Conservation (phyloP, 2,113 vertebrate genomes). For the Eubucco bourcierii region DNA sequence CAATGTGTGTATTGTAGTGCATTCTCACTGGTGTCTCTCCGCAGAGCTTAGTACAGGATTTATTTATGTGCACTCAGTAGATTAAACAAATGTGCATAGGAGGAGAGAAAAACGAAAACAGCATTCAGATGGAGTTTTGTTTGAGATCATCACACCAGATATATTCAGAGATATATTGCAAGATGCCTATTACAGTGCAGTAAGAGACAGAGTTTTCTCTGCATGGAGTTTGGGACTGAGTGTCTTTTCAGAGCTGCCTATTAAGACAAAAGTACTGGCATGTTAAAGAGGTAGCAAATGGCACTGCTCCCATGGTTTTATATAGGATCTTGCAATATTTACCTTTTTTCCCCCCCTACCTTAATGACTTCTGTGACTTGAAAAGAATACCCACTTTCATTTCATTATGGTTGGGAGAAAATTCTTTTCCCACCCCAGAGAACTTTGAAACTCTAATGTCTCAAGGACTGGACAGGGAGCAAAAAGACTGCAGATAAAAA, state of each 20-base stretch:
- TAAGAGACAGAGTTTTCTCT: not conserved
- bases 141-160: not conserved
- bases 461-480: not conserved
- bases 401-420: conserved; percentile 18
- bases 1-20: not conserved
- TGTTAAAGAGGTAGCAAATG: not conserved
- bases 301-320: not conserved
- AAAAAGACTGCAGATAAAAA: conserved; percentile 34
- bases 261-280: not conserved
- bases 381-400: conserved; percentile 29
- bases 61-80: not conserved
- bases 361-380: conserved; percentile 3
- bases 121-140: not conserved
- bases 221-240: not conserved
- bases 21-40: not conserved
- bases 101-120: not conserved
- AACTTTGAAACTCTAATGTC: conserved; percentile 16
- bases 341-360: not conserved
- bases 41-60: not conserved
- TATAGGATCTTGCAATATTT: not conserved
- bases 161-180: not conserved
- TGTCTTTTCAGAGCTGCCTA: not conserved
- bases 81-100: not conserved
- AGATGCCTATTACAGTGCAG: not conserved
- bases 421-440: conserved; percentile 12